A percentile compares a stretch with the other conserved stretches of the same genome.
phyloP scores from a whole-genome alignment of 2,888 invertebrate species.

The Hipparchia semele region DNA sequence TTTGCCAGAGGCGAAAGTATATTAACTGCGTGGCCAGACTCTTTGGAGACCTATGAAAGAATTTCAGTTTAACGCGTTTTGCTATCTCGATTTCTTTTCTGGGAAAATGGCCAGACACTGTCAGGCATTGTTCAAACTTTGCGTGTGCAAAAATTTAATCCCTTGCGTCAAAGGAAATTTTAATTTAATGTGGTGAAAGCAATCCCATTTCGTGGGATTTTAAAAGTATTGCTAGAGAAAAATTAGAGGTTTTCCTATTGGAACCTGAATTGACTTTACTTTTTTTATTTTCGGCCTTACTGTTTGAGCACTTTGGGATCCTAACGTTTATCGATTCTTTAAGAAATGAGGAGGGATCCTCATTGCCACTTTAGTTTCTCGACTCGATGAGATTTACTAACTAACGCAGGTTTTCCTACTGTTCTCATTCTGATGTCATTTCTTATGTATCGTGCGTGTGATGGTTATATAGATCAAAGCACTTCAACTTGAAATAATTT shows the following conservation, averaged over 20 bases:
- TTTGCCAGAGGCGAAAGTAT: slow-evolving; percentile 47
- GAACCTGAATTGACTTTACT: too few species aligned
- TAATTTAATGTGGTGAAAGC: slow-evolving; percentile 20
- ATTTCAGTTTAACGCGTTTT: slow-evolving; percentile 36
- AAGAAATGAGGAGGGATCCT: too few species aligned
- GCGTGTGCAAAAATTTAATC: slow-evolving; percentile 5
- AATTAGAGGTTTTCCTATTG: not conserved
- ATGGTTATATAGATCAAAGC: too few species aligned
- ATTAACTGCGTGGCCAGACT: slow-evolving; percentile 41
- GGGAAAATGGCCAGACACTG: slow-evolving; percentile 24
- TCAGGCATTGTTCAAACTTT: slow-evolving; percentile 21
- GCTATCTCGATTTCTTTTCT: slow-evolving; percentile 27
- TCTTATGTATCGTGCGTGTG: too few species aligned
- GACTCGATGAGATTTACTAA: too few species aligned
- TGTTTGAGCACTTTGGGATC: too few species aligned
- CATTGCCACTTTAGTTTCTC: too few species aligned
- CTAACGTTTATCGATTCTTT: too few species aligned
- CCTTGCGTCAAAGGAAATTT: slow-evolving; percentile 17
- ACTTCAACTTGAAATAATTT: too few species aligned
- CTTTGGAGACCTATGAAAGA: slow-evolving; percentile 40
- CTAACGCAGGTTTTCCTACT: too few species aligned
- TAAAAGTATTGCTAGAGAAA: not conserved
- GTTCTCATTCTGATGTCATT: too few species aligned
- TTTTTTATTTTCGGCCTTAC: too few species aligned
- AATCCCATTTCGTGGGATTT: slow-evolving; percentile 1